These are phyloP conservation scores for Ganaspis sp. DNA, from an alignment of 1,140 invertebrate genomes.

Conservation along the genomic window DNA sequence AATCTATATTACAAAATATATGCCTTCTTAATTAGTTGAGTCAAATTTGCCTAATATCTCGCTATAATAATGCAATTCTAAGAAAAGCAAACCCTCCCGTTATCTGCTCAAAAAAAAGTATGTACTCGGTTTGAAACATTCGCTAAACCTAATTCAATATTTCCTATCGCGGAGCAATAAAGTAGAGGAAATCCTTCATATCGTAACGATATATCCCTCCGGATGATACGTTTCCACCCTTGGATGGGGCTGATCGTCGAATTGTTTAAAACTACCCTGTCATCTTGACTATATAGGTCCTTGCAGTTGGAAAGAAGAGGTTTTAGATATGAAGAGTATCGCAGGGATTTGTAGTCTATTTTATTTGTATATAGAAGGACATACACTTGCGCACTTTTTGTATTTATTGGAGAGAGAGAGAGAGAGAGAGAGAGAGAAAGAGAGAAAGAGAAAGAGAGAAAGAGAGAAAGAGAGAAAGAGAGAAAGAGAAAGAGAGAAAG, in stretches of 20 bases:
- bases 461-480: too few species aligned
- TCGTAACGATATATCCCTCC: conserved; percentile 42
- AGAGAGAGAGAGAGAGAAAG: too few species aligned
- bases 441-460: too few species aligned
- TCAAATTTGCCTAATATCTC: too few species aligned
- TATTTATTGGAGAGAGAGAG: background rate
- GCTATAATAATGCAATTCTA: too few species aligned
- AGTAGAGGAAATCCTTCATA: conserved; percentile 34
- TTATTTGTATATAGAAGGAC: conserved; percentile 16
- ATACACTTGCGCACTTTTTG: background rate
- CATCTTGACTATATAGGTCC: conserved; percentile 21
- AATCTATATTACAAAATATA: too few species aligned
- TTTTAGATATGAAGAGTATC: conserved; percentile 67
- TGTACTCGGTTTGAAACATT: conserved; percentile 8
- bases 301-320: conserved; percentile 45
- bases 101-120: background rate
- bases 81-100: background rate
- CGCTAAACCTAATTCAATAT: conserved; percentile 16
- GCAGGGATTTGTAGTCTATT: conserved; percentile 61
- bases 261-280: conserved; percentile 66
- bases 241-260: conserved; percentile 49
- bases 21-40: too few species aligned
- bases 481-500: too few species aligned
- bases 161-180: conserved; percentile 35
- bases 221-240: conserved; percentile 52